These are phyloP conservation scores for Graptemys geographica DNA, from an alignment of 2,797 vertebrate genomes.

Conservation along the genomic window DNA sequence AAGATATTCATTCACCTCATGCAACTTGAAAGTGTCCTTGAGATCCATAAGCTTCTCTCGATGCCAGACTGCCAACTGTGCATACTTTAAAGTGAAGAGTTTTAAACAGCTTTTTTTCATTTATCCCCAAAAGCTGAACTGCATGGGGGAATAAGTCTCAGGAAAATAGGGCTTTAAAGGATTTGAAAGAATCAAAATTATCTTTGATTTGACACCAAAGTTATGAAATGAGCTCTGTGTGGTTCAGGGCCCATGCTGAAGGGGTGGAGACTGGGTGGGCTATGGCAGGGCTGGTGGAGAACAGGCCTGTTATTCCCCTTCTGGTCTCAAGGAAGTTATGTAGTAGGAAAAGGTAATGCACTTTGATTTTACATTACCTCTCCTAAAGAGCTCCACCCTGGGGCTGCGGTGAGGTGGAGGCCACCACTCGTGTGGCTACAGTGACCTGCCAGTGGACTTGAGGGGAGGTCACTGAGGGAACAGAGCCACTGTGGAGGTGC, in stretches of 20 bases:
- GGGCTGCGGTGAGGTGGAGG: neutral
- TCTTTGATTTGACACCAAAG: constrained; percentile 45
- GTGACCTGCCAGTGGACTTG: neutral
- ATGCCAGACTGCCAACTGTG: constrained; percentile 13
- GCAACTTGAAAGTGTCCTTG: constrained; percentile 47
- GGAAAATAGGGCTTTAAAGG: constrained; percentile 24
- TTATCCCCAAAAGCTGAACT: constrained; percentile 22
- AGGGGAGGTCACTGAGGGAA: neutral
- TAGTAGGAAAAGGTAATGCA: neutral
- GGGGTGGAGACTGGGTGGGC: neutral
- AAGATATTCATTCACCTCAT: constrained; percentile 34
- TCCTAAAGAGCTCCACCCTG: neutral
- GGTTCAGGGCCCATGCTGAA: neutral
- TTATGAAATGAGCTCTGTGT: neutral
- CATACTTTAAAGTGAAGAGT: constrained; percentile 42
- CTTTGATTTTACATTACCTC: neutral
- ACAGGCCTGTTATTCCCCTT: neutral
- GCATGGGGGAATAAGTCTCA: constrained; percentile 7
- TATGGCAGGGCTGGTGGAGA: neutral
- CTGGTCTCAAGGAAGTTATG: neutral
- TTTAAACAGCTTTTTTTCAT: constrained; percentile 24
- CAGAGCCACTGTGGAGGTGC: neutral
- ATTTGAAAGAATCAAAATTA: constrained; percentile 7
- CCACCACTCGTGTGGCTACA: neutral
- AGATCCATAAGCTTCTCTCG: constrained; percentile 46